Base-by-base conservation (phyloP, 2,888 invertebrate species). In the Hoplodrina blanda region DNA sequence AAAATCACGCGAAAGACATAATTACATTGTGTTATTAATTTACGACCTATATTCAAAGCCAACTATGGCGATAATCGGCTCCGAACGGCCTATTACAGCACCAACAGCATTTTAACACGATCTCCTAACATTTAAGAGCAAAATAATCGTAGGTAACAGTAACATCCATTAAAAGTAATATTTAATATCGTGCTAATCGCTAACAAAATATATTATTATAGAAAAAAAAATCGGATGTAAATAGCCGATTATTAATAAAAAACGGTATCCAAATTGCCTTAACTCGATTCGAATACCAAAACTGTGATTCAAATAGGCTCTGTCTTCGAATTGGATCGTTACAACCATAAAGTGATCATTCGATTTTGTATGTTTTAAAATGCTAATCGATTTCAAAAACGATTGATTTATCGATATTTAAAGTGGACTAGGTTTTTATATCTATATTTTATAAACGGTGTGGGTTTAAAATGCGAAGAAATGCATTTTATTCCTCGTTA, bases 361-460 rank as follows among this genome's bases (percentile, higher is more conserved):
- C 61, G 68, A 71, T 65, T 64, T 44, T 75, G 73, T 82, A 54
- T 80, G 68, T 76, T 76, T 75, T 60, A 63, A 70, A 75, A 80
- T 76, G 68, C 69, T 65, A 84, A 84, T 84, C 70, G 71, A 78
- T 83, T 76, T 73, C 15, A 46, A 77, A 73, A 72, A 76, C 63
- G 66, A 73, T 62, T 84, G 75, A 78, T 79, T 78, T 80, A 84
- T 83, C 30, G 63, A 60, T 64, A 62, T 72, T 73, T 75, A 75
- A 73, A 73, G 67, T 82, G 56, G 57, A 76, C 69, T 73, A 69
- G 33, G 33, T 59, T 73, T 80, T 78, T 70, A 80, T 78, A 73
- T 76, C 63, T 78, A 69, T 71, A 73, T 82, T 52, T 75, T 75
- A 55, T 71, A 66, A 72, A 56, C 37, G 30, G 55, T 66, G 68